Conservation (phyloP, 1,140 invertebrate genomes). For the Melitaea cinxia region DNA sequence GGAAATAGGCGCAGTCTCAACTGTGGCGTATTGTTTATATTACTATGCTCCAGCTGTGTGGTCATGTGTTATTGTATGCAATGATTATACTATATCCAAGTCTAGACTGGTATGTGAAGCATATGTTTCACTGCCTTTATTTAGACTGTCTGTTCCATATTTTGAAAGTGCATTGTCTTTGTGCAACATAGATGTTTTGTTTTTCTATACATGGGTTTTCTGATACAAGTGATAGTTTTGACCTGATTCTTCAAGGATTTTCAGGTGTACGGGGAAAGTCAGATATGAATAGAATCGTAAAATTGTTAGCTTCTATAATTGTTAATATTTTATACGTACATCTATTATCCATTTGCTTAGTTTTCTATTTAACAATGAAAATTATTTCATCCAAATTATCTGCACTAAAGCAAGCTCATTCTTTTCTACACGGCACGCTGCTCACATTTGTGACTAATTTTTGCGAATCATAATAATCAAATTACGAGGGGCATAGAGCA, state of each 20-base stretch:
- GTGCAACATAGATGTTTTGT: not conserved
- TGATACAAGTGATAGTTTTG: no score
- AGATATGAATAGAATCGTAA: no score
- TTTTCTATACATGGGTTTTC: no score
- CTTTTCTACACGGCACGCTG: no score
- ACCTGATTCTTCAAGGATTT: no score
- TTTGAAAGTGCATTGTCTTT: not conserved
- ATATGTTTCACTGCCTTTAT: not conserved
- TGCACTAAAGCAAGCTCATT: no score
- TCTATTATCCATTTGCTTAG: no score
- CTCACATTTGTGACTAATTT: no score
- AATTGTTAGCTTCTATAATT: no score
- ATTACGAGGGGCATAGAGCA: conserved; percentile 2
- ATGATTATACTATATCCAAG: not conserved
- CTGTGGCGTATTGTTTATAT: not conserved
- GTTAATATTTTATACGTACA: no score
- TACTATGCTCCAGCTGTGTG: not conserved
- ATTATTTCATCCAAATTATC: not conserved
- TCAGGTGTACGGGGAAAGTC: no score
- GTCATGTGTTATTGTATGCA: not conserved
- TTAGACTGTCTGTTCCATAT: not conserved
- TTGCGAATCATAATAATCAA: conserved; percentile 11
- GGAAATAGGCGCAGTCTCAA: conserved; percentile 7
- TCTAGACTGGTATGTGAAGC: no score
- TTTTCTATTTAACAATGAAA: not conserved